phyloP scores from a whole-genome alignment of 2,113 vertebrate genomes.

The Ahaetulla prasina region DNA sequence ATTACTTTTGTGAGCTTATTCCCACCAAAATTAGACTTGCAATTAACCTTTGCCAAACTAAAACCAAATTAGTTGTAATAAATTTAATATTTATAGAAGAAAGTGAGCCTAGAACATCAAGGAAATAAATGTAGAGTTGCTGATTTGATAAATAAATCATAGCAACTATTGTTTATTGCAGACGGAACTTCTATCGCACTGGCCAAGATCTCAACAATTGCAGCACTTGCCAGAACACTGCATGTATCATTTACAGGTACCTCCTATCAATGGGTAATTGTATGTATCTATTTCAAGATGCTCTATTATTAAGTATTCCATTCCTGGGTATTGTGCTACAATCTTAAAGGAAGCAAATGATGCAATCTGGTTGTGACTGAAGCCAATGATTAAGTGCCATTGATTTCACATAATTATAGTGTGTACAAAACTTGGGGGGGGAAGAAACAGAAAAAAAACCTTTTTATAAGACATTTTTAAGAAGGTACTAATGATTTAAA shows the following conservation, averaged over 20 bases:
- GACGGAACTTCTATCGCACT: constrained; percentile 93
- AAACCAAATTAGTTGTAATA: neutral
- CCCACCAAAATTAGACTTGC: neutral
- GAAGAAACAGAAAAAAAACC: neutral
- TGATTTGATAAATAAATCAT: neutral
- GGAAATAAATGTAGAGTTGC: neutral
- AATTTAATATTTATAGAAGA: neutral
- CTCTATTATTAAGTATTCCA: neutral
- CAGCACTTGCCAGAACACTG: constrained; percentile 93
- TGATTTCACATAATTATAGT: neutral
- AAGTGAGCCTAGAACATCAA: neutral
- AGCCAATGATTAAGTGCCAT: neutral
- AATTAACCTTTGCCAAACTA: neutral
- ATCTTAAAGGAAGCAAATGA: neutral
- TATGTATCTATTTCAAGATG: fast-evolving
- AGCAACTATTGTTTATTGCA: constrained; percentile 68
- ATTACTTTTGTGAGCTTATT: neutral
- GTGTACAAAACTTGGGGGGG: neutral
- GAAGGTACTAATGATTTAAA: neutral
- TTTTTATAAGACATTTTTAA: neutral
- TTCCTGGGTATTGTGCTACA: neutral
- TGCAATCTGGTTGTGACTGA: neutral
- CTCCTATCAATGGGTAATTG: neutral
- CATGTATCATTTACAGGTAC: constrained; percentile 99
- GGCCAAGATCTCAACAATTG: constrained; percentile 99